Evolutionary conservation across 2,797 vertebrate genomes (phyloP).

Genomic region (Siniperca undulata): DNA sequence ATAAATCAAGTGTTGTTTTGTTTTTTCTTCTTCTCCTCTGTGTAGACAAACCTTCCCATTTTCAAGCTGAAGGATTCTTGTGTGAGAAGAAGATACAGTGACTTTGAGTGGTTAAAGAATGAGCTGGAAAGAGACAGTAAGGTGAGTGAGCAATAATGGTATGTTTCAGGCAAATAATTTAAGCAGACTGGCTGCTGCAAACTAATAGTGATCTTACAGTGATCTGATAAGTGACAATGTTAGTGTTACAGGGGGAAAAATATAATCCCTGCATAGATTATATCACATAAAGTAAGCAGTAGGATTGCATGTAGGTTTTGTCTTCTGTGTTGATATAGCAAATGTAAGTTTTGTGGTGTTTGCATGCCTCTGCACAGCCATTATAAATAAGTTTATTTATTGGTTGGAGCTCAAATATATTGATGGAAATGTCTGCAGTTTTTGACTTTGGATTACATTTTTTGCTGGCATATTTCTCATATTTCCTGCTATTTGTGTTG

Average conservation of each 20-base stretch:
- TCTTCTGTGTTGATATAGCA: neutral
- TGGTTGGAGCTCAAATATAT: neutral
- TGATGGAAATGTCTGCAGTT: accelerated
- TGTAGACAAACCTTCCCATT: conserved; percentile 97
- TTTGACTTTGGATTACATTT: neutral
- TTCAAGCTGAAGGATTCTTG: conserved; percentile 98
- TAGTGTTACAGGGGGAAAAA: neutral
- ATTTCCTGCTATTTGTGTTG: neutral
- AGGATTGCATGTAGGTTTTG: neutral
- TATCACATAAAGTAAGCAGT: neutral
- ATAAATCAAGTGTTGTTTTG: neutral
- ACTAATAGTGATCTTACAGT: neutral
- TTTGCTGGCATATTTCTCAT: neutral
- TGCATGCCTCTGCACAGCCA: neutral
- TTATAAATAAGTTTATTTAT: neutral
- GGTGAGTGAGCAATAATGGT: conserved; percentile 81
- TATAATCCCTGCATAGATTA: neutral
- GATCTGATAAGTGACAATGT: neutral
- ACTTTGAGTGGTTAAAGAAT: conserved; percentile 99
- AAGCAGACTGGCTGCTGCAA: neutral
- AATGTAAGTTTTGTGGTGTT: neutral
- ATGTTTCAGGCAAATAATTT: neutral
- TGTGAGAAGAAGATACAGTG: conserved; percentile 97
- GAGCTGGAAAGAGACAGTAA: conserved; percentile 99
- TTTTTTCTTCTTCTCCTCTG: conserved; percentile 20